These are phyloP conservation scores for Brachypteracias leptosomus DNA, from an alignment of 2,113 vertebrate genomes.

Conservation along the genomic window DNA sequence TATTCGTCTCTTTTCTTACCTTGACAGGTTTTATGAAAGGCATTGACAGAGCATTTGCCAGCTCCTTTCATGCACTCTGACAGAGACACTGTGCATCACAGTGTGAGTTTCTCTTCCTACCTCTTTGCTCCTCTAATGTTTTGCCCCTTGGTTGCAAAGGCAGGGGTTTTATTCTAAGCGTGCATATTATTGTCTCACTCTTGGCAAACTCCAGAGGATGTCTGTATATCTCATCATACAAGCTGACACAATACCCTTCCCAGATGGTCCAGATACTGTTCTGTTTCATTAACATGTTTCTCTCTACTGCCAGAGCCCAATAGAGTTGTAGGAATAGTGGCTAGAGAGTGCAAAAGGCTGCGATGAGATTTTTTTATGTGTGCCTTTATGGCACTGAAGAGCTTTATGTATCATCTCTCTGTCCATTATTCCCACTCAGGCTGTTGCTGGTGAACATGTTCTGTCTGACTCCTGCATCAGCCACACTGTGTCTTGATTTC, in stretches of 20 bases:
- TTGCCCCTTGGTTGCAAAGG: neutral
- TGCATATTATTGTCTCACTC: neutral
- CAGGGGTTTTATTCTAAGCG: neutral
- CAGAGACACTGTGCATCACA: neutral
- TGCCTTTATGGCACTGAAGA: neutral
- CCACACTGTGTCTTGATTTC: conserved; percentile 13
- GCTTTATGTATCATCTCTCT: neutral
- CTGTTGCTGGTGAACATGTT: neutral
- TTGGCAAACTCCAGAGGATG: neutral
- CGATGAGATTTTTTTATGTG: neutral
- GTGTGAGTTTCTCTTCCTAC: neutral
- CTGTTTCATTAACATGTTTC: conserved; percentile 36
- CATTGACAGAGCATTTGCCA: neutral
- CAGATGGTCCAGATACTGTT: neutral
- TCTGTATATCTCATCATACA: conserved; percentile 24
- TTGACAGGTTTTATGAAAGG: conserved; percentile 5
- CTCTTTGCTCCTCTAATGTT: neutral
- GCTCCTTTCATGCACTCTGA: neutral
- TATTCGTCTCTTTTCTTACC: neutral
- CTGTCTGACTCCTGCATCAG: neutral
- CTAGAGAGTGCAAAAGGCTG: neutral
- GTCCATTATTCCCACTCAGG: neutral
- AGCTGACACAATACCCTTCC: conserved; percentile 4
- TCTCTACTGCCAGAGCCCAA: neutral
- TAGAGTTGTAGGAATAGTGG: neutral